Evolutionary conservation across 2,888 invertebrate genomes (phyloP).

Genomic region (Eupithecia inturbata): DNA sequence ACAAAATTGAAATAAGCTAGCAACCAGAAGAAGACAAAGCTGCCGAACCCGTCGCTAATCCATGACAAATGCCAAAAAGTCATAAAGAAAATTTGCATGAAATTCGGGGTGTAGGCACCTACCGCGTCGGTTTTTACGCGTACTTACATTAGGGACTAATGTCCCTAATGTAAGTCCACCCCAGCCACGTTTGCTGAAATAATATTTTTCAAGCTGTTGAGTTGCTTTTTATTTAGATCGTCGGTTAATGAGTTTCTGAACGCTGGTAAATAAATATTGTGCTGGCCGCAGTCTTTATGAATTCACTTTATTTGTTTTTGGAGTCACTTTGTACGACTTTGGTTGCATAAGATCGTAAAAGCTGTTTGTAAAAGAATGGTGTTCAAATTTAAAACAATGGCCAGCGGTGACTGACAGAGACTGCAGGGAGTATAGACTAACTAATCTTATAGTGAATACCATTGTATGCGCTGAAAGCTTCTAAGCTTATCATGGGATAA

Average conservation of each 20-base stretch:
- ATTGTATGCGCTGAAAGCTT: too few relatives aligned
- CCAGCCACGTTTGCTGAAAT: constrained; percentile 63
- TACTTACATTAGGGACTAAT: constrained; percentile 72
- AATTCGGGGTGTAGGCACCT: constrained; percentile 68
- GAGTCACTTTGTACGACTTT: not conserved
- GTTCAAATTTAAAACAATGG: not conserved
- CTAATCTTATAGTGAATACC: too few relatives aligned
- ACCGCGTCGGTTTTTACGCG: constrained; percentile 60
- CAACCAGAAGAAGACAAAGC: constrained; percentile 52
- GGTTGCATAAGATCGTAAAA: not conserved
- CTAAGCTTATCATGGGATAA: too few relatives aligned
- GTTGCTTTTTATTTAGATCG: constrained; percentile 73
- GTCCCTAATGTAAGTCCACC: constrained; percentile 42
- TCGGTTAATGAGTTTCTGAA: constrained; percentile 78
- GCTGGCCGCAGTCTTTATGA: constrained; percentile 53
- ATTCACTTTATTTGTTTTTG: constrained; percentile 54
- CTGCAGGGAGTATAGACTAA: too few relatives aligned
- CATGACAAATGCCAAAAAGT: constrained; percentile 66
- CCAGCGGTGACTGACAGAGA: too few relatives aligned
- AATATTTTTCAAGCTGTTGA: constrained; percentile 79
- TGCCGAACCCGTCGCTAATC: constrained; percentile 60
- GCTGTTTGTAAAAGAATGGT: not conserved
- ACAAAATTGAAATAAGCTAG: constrained; percentile 20
- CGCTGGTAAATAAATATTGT: constrained; percentile 70
- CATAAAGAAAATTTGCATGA: constrained; percentile 72